These are phyloP conservation scores for Nannobrachium achirus DNA, from an alignment of 2,113 vertebrate species.

Conservation along the genomic window DNA sequence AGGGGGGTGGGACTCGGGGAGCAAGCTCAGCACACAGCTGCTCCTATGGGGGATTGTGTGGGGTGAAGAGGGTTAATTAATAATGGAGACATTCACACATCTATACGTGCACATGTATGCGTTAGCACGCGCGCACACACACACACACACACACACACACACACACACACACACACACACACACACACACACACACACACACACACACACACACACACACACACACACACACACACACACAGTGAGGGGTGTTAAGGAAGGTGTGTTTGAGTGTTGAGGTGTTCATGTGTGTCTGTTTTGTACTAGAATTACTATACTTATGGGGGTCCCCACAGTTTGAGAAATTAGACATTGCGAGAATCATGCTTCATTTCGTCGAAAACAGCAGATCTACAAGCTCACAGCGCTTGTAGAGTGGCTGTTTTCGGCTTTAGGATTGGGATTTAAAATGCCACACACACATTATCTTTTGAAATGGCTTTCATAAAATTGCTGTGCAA, in stretches of 20 bases:
- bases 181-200: constrained; percentile 1
- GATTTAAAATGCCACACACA: too few relatives aligned
- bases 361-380: too few relatives aligned
- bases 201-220: constrained; percentile 12
- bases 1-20: constrained; percentile 27
- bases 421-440: too few relatives aligned
- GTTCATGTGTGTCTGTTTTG: constrained; percentile 18
- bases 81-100: neutral
- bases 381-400: too few relatives aligned
- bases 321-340: too few relatives aligned
- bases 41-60: constrained; percentile 9
- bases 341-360: too few relatives aligned
- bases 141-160: constrained; percentile 8
- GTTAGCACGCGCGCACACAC: too few relatives aligned
- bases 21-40: constrained; percentile 34
- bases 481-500: too few relatives aligned
- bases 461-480: too few relatives aligned
- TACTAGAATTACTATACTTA: too few relatives aligned
- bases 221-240: constrained; percentile 42
- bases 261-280: constrained; percentile 14
- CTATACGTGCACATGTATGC: neutral
- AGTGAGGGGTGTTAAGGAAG: constrained; percentile 20
- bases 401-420: too few relatives aligned
- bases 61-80: constrained; percentile 50
- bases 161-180: constrained; percentile 9